Evolutionary conservation across 2,888 invertebrate genomes (phyloP), one percentile per base, ranked within the genome.

Genomic region (Tenthredo notha): DNA sequence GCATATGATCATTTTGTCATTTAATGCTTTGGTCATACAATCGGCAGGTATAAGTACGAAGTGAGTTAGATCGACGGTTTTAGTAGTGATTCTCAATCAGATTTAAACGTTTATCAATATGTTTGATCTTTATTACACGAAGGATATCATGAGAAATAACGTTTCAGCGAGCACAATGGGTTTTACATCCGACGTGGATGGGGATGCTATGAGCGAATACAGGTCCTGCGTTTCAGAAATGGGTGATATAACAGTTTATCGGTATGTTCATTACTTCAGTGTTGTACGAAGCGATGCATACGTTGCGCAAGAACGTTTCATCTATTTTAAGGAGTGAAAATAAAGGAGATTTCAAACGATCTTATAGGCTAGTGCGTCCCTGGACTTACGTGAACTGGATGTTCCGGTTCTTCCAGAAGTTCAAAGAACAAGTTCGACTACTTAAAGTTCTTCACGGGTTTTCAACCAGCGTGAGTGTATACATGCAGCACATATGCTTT

Each of bases 91-190:
- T 10, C 9, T 43, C 9, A 43, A 43, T 43, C 40, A 43, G 10
- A 43, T 43, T 43, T 43, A 10, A 40, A 40, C 40, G 40, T 40
- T 40, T 9, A 40, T 29, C 18, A 1, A 67, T 12, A 67, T 12
- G 5, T 6, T 18, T 18, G 4, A 10, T 74, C 33, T 43, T 25
- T 7, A 15, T 85, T 33, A 18, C 12, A 29, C 37, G 33, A n/a
- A 6, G 67, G 2, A 65, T 61, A 77, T 47, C 21, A 29, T 65
- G 7, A 82, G 70, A n/a, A 33, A n/a, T 29, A 80, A 15, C 75
- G 83, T 92, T 93, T 84, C 88, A 95, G 95, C 95, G 94, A 95
- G 95, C 29, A 96, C 97, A 0, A 96, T 97, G 96, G 97, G 97
- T 2, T 95, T 95, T 0, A 94, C 94, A 85, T 93, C 96, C 10